Base-by-base conservation (phyloP, 2,113 vertebrate genomes). In the Meriones unguiculatus region DNA sequence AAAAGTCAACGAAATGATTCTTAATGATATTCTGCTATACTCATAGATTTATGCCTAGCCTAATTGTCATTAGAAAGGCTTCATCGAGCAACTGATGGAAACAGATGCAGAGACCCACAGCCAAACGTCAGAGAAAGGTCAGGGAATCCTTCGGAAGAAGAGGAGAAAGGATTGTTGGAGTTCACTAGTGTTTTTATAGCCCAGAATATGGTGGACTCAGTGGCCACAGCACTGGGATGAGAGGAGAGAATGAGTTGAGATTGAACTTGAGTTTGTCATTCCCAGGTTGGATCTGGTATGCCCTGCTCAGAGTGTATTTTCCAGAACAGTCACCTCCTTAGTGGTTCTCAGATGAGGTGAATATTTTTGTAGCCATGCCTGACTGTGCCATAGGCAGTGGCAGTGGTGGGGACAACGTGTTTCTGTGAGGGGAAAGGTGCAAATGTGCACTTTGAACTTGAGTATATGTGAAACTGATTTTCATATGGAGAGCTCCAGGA, bases 141-240 rank as follows among this genome's bases (percentile, higher is more conserved):
- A 73, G 72, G n/a, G n/a, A 22, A 73, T 73, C 72, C 72, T 22
- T 1, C 18, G 38, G 72, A 73, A 38, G n/a, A 73, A 4, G n/a
- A 9, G n/a, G n/a, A 24, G 72, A 9, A 73, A 22, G 72, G n/a
- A 73, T 38, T 24, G 18, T 7, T 11, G n/a, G n/a, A 75, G 73
- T 30, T 78, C 46, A 1, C 0, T 30, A 80, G 6, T 25, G 10
- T 52, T 65, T 75, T 15, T 22, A 62, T 1, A 90, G 70, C 11
- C 8, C 3, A 38, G 35, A 0, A 0, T 46, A 38, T 5, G 22
- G 52, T 69, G 7, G 54, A 18, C 12, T 81, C 46, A n/a, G 8
- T 25, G 72, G 64, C 30, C 54, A 14, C 30, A 65, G 13, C 2
- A 2, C 57, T 52, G 22, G 46, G 18, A 20, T 65, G 20, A 10